phyloP scores from a whole-genome alignment of 2,888 invertebrate genomes.

The Emmelina monodactyla region DNA sequence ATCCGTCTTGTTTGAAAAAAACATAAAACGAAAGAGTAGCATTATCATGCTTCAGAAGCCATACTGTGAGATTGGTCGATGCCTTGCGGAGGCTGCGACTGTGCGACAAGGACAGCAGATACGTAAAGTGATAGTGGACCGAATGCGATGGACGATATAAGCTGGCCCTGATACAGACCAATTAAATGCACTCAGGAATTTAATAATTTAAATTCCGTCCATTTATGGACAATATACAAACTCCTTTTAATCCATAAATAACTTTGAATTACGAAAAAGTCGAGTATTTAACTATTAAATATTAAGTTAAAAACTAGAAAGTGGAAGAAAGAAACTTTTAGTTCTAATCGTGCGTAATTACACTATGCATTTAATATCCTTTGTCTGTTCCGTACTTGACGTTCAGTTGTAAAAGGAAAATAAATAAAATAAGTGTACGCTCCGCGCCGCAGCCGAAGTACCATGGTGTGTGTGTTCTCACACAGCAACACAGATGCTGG shows the following conservation, averaged over 20 bases:
- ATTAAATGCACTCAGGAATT: neutral
- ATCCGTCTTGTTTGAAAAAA: constrained; percentile 2
- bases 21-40: constrained; percentile 1
- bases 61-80: neutral
- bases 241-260: no score
- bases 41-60: constrained; percentile 2
- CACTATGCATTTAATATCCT: neutral
- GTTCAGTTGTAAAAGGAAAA: neutral
- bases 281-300: no score
- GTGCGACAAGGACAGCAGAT: constrained; percentile 1
- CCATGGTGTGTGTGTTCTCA: neutral
- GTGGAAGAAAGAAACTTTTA: no score
- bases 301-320: no score
- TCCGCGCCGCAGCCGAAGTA: constrained; percentile 14
- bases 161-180: constrained; percentile 1
- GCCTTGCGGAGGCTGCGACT: constrained; percentile 1
- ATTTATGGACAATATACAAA: neutral
- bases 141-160: neutral
- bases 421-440: constrained; percentile 26
- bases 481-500: neutral
- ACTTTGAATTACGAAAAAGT: no score
- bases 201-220: neutral
- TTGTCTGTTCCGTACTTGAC: neutral
- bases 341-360: neutral
- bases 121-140: neutral